Percentiles rank a stretch among this genome's conserved stretches.
phyloP scores from a whole-genome alignment of 2,113 vertebrate species.

The Podiceps cristatus region DNA sequence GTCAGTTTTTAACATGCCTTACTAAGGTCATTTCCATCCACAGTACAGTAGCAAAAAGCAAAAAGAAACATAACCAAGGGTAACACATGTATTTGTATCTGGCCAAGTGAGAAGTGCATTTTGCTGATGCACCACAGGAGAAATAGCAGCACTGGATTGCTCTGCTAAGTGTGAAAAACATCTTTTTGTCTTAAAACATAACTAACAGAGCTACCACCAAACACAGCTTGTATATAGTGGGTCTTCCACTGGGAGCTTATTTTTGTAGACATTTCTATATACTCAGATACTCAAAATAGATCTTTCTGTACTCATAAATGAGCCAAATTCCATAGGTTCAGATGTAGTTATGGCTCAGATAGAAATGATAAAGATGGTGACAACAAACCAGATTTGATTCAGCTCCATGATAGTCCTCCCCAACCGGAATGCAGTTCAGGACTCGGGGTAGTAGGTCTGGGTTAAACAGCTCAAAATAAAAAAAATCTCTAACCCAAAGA shows the following conservation, averaged over 20 bases:
- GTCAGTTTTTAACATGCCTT: neutral
- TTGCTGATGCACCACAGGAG: neutral
- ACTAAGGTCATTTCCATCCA: neutral
- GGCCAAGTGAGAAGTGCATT: neutral
- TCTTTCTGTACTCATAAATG: neutral
- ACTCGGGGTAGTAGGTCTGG: neutral
- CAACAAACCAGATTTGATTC: neutral
- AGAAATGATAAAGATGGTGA: neutral
- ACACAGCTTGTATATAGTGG: fast-evolving
- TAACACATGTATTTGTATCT: neutral
- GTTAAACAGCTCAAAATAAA: neutral
- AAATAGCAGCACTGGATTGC: neutral
- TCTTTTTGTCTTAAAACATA: neutral
- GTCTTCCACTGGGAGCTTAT: neutral
- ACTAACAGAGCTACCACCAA: neutral
- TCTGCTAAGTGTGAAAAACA: neutral
- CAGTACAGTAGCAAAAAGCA: neutral
- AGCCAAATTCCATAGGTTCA: neutral
- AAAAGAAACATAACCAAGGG: neutral
- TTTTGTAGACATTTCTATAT: neutral
- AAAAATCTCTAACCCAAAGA: neutral
- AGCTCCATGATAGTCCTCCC: neutral
- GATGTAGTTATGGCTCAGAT: neutral
- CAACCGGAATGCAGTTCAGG: neutral
- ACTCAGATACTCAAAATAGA: neutral